Base-by-base conservation (phyloP, 2,113 vertebrate species). In the Hippocampus mohnikei region DNA sequence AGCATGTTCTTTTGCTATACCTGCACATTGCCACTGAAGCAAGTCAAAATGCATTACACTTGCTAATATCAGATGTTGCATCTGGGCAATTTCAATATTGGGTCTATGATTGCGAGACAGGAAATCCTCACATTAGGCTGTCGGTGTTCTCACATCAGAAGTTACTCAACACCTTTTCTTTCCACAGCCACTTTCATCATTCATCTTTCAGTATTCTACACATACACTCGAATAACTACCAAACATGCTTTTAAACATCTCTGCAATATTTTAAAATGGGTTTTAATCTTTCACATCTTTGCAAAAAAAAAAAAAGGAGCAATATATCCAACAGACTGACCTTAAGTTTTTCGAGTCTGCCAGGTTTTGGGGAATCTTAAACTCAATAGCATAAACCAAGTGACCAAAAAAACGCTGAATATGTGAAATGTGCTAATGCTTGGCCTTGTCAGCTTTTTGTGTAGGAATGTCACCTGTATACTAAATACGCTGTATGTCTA, bases 401-500 rank as follows among this genome's bases (percentile, higher is more conserved):
- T 33, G 16, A 60, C 8, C 27, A 21, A 21, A 40, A 63, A 41
- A 12, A 55, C 10, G 53, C n/a, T 9, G 29, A 63, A 41, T n/a
- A 41, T 40, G 21, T 41, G 9, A 33, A 37, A 56, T 25, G 53
- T 25, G 9, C 53, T 56, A 56, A 25, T 52, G n/a, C 53, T 25
- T 56, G 4, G 8, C 2, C 15, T 52, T 27, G 42, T 67, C 52
- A 61, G 46, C 1, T 7, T 40, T 53, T 52, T 61, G 20, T 58
- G 42, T 21, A n/a, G 58, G 18, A 61, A 52, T 27, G 41, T 55
- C 23, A 41, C 15, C 2, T 62, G 16, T 27, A 13, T 37, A 23
- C 50, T 3, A 27, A 62, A 64, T 65, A 21, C 50, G 41, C 25
- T 72, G 23, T 72, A 52, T 81, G 55, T 72, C n/a, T 73, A 67